Evolutionary conservation across 2,113 vertebrate genomes (phyloP).

Genomic region (Chamaetylas fuelleborni): DNA sequence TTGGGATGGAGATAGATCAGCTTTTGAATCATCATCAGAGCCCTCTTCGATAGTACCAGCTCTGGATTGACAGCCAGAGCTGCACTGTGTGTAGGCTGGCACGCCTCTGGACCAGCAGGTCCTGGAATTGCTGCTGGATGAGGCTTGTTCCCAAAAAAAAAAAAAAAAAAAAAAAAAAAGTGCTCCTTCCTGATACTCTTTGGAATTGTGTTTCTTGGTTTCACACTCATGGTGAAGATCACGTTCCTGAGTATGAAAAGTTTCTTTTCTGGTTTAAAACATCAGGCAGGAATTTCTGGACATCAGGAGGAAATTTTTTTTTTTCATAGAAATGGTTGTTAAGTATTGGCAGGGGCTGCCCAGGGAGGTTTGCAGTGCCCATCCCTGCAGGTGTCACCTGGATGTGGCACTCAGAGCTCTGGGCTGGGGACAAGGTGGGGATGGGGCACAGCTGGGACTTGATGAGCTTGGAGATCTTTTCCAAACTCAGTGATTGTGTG

Average conservation of each 20-base stretch:
- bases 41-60: neutral
- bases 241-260: neutral
- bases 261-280: neutral
- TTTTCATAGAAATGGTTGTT: neutral
- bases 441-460: neutral
- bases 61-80: constrained; percentile 46
- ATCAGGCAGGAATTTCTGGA: neutral
- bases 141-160: neutral
- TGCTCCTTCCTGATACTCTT: neutral
- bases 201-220: neutral
- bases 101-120: constrained; percentile 57
- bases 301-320: neutral
- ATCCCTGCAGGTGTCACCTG: neutral
- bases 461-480: neutral
- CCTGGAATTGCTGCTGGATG: constrained; percentile 38
- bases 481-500: neutral
- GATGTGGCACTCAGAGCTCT: neutral
- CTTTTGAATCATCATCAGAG: constrained; percentile 53
- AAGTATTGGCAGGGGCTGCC: neutral
- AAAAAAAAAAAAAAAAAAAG: neutral
- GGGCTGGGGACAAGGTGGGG: neutral
- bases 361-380: neutral
- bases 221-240: neutral
- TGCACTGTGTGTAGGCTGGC: constrained; percentile 40
- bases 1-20: constrained; percentile 7